Evolutionary conservation across 2,888 invertebrate genomes (phyloP).

Genomic region (Drosophila nr. perissopoda): DNA sequence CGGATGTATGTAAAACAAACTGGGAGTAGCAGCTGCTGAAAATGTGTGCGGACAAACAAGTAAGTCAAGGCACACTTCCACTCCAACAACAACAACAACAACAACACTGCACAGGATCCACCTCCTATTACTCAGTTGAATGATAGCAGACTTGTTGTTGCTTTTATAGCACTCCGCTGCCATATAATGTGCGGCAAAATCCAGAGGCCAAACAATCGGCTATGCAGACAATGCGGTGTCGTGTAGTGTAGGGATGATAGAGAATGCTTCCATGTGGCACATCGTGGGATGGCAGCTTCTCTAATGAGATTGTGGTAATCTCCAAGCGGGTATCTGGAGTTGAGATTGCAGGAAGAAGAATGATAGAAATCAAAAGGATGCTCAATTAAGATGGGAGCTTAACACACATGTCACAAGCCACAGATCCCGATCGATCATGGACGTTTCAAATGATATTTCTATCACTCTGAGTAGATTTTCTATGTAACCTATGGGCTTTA

Average conservation of each 20-base stretch:
- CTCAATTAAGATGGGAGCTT: background rate
- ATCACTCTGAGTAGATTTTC: background rate
- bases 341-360: background rate
- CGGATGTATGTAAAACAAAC: conserved; percentile 5
- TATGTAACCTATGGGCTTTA: background rate
- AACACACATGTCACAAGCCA: background rate
- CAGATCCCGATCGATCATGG: background rate
- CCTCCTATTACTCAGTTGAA: conserved; percentile 4
- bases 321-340: background rate
- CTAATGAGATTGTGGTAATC: background rate
- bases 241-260: background rate
- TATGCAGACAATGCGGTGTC: background rate
- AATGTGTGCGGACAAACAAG: conserved; percentile 77
- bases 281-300: background rate
- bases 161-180: conserved; percentile 4
- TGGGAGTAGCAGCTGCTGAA: conserved; percentile 30
- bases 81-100: conserved; percentile 29
- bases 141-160: conserved; percentile 1
- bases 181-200: conserved; percentile 5
- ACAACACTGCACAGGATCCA: background rate
- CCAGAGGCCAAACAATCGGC: conserved; percentile 1
- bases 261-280: background rate
- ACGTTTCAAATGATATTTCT: background rate
- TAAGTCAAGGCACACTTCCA: conserved; percentile 79
- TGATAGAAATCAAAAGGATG: background rate